These are phyloP conservation scores for Magallana angulata DNA, from an alignment of 1,140 invertebrate genomes.

Conservation along the genomic window DNA sequence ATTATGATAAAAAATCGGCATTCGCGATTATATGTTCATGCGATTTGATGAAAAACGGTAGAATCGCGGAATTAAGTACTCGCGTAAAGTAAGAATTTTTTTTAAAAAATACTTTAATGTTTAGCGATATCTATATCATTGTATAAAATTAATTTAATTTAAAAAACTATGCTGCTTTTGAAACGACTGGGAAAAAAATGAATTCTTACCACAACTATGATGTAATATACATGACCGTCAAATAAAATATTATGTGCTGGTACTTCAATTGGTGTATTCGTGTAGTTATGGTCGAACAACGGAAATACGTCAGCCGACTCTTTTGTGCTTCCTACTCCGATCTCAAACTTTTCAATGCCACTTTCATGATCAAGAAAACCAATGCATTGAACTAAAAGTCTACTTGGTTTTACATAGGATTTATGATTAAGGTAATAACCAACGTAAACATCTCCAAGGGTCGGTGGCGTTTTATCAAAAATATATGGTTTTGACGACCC, in stretches of 20 bases:
- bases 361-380: constrained; percentile 68
- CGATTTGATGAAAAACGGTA: too few relatives aligned
- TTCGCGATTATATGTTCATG: too few relatives aligned
- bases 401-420: constrained; percentile 46
- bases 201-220: neutral
- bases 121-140: too few relatives aligned
- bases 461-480: constrained; percentile 54
- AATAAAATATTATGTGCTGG: neutral
- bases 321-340: constrained; percentile 42
- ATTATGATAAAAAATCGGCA: too few relatives aligned
- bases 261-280: neutral
- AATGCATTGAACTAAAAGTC: constrained; percentile 52
- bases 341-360: constrained; percentile 44
- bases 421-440: constrained; percentile 48
- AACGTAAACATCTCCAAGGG: constrained; percentile 46
- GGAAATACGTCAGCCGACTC: constrained; percentile 24
- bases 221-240: constrained; percentile 1
- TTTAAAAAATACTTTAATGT: neutral
- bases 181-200: too few relatives aligned
- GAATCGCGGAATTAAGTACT: too few relatives aligned
- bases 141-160: too few relatives aligned
- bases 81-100: too few relatives aligned
- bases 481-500: constrained; percentile 51
- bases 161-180: too few relatives aligned
- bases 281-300: neutral